Conservation (phyloP, 1,140 invertebrate species). For the Papilio helenus region DNA sequence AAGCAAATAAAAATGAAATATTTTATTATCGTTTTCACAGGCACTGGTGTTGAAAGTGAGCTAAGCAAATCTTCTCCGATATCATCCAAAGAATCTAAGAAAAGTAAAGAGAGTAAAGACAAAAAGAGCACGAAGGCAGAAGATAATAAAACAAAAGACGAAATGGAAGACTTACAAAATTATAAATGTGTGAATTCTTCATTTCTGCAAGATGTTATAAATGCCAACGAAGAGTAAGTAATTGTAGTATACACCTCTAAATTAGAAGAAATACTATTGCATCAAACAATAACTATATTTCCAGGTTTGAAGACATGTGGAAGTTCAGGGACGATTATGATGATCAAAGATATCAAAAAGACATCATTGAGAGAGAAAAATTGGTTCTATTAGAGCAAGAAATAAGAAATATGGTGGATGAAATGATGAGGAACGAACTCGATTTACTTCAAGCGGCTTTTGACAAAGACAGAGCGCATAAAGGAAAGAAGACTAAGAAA, state of each 20-base stretch:
- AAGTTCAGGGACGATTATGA: slow-evolving; percentile 89
- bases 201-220: slow-evolving; percentile 84
- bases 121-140: slow-evolving; percentile 72
- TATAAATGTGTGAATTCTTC: slow-evolving; percentile 84
- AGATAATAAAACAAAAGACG: slow-evolving; percentile 84
- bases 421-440: slow-evolving; percentile 92
- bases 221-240: slow-evolving; percentile 85
- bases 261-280: not conserved
- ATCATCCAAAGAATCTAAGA: slow-evolving; percentile 91
- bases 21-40: slow-evolving; percentile 49
- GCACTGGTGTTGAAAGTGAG: slow-evolving; percentile 87
- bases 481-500: slow-evolving; percentile 91
- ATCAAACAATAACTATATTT: slow-evolving; percentile 27
- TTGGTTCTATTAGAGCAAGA: slow-evolving; percentile 92
- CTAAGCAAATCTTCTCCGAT: slow-evolving; percentile 89
- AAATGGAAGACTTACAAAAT: slow-evolving; percentile 83
- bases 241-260: not conserved
- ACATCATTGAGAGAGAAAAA: slow-evolving; percentile 93
- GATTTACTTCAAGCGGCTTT: slow-evolving; percentile 91
- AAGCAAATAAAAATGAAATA: not conserved
- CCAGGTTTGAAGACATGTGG: slow-evolving; percentile 90
- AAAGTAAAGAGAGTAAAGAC: slow-evolving; percentile 85
- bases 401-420: slow-evolving; percentile 92
- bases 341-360: slow-evolving; percentile 88
- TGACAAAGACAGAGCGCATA: slow-evolving; percentile 88